Evolutionary conservation across 2,113 vertebrate species (phyloP).

Genomic region (Dendrocopos noguchii): DNA sequence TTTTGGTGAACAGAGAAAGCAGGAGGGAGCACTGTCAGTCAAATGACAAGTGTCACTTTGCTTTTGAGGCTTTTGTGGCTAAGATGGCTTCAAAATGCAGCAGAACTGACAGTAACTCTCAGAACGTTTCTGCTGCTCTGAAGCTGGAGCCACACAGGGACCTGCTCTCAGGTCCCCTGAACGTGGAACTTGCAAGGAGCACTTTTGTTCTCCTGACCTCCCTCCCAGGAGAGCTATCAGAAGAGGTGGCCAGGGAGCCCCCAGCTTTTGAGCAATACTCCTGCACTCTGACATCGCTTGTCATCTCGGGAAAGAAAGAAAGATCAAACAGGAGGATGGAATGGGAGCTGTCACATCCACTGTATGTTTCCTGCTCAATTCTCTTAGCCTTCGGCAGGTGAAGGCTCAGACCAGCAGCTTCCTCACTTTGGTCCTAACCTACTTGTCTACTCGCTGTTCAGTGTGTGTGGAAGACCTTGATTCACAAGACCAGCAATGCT

Average conservation of each 20-base stretch:
- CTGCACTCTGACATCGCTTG: background rate
- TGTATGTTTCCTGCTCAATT: background rate
- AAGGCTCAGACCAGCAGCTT: background rate
- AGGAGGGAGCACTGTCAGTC: background rate
- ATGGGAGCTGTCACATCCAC: constrained; percentile 42
- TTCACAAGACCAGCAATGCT: background rate
- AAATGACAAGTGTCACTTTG: constrained; percentile 13
- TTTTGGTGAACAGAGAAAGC: background rate
- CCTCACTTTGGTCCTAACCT: background rate
- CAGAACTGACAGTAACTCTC: constrained; percentile 37
- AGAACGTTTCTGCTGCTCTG: background rate
- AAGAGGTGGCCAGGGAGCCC: background rate
- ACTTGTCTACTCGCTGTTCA: background rate
- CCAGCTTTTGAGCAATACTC: background rate
- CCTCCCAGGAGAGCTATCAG: background rate
- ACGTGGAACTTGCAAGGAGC: background rate
- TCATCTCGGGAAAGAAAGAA: background rate
- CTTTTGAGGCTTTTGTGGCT: background rate
- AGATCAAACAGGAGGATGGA: background rate
- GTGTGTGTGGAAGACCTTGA: background rate
- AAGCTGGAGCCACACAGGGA: background rate
- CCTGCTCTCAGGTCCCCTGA: background rate
- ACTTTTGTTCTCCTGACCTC: background rate
- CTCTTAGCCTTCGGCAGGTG: background rate
- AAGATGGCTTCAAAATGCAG: background rate